Evolutionary conservation across 1,140 invertebrate species (phyloP).

Genomic region (Tetragonula clypearis): DNA sequence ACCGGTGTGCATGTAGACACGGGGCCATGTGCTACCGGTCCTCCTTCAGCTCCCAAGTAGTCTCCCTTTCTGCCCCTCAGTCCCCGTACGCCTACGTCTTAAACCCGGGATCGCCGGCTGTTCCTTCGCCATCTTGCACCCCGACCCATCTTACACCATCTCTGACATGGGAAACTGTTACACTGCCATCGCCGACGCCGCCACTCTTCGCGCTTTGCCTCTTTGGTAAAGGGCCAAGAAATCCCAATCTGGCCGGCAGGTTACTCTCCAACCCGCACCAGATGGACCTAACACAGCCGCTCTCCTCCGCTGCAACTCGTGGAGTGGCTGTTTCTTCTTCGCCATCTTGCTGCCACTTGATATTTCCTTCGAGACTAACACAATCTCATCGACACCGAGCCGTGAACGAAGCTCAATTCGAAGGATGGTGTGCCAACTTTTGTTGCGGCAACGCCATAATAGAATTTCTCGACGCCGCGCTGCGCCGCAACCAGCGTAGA

Average conservation of each 20-base stretch:
- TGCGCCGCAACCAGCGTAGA: neutral
- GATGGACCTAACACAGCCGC: slow-evolving; percentile 70
- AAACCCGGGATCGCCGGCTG: slow-evolving; percentile 24
- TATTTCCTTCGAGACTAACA: slow-evolving; percentile 61
- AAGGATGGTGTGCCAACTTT: slow-evolving; percentile 48
- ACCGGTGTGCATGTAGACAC: slow-evolving; percentile 73
- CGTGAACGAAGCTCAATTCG: slow-evolving; percentile 10
- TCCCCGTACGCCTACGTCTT: neutral
- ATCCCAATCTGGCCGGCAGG: slow-evolving; percentile 75
- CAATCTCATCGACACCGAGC: slow-evolving; percentile 54
- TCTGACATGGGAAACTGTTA: slow-evolving; percentile 57
- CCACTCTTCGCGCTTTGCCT: slow-evolving; percentile 61
- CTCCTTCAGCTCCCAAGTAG: slow-evolving; percentile 39
- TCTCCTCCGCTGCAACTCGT: slow-evolving; percentile 50
- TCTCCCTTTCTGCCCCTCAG: neutral
- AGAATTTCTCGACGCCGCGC: neutral
- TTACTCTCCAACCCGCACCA: slow-evolving; percentile 74
- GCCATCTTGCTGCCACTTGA: slow-evolving; percentile 65
- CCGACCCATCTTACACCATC: slow-evolving; percentile 48
- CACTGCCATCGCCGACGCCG: slow-evolving; percentile 45
- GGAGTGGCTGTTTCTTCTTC: slow-evolving; percentile 56
- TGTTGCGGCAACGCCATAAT: neutral
- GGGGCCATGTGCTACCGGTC: slow-evolving; percentile 74
- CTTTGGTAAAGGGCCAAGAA: slow-evolving; percentile 80
- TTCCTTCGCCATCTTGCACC: slow-evolving; percentile 35